A percentile compares a stretch with the other conserved stretches of the same genome.
These are phyloP conservation scores for Pipistrellus pipistrellus DNA, from an alignment of 2,797 vertebrate species.

Conservation along the genomic window DNA sequence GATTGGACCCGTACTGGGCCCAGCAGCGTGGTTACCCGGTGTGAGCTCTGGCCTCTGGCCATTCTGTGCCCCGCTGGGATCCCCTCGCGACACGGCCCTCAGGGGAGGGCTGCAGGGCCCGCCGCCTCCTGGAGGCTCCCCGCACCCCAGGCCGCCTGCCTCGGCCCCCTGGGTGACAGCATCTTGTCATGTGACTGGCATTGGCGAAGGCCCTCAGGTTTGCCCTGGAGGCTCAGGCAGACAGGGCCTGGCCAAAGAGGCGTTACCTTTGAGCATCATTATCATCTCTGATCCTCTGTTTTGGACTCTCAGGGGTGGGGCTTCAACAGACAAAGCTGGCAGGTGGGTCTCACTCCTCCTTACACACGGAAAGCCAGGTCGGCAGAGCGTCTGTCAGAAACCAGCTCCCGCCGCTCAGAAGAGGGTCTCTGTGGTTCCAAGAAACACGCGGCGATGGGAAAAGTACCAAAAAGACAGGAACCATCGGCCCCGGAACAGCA, in stretches of 20 bases:
- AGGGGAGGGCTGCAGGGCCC: not conserved
- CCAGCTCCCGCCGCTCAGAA: not conserved
- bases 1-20: not conserved
- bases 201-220: not conserved
- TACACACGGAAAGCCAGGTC: not conserved
- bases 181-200: not conserved
- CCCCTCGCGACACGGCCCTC: not conserved
- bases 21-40: not conserved
- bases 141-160: fast-evolving
- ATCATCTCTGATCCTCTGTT: not conserved
- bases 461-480: not conserved
- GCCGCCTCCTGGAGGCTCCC: not conserved
- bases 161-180: not conserved
- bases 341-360: not conserved
- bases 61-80: not conserved
- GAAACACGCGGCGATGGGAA: not conserved
- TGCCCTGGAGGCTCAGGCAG: not conserved
- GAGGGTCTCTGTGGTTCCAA: not conserved
- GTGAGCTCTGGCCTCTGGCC: not conserved
- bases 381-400: not conserved
- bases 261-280: fast-evolving
- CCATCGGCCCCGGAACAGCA: not conserved
- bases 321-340: not conserved
- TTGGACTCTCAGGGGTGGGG: not conserved
- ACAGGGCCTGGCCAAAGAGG: not conserved